Evolutionary conservation across 92 coral and sea anemone species (phyloP).

Genomic region (Porites rus): DNA sequence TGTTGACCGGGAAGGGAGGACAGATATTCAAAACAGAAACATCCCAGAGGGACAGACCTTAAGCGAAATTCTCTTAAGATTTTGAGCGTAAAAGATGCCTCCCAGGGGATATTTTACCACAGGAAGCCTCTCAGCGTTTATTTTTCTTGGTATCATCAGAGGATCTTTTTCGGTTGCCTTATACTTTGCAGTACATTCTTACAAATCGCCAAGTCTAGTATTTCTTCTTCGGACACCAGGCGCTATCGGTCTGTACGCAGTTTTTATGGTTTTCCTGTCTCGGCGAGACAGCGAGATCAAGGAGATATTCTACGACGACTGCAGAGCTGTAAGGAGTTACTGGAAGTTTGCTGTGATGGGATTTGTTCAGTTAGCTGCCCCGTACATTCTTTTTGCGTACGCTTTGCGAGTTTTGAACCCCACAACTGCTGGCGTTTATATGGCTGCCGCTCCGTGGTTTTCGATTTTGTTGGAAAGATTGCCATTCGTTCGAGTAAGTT

Average conservation of each 20-base stretch:
- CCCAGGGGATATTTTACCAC: constrained; percentile 78
- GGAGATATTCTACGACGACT: constrained; percentile 59
- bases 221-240: constrained; percentile 98
- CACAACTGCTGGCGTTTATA: constrained; percentile 85
- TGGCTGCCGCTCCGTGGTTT: constrained; percentile 97
- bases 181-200: constrained; percentile 81
- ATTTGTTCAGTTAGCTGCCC: constrained; percentile 89
- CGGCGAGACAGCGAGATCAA: constrained; percentile 65
- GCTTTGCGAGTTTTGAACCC: constrained; percentile 86
- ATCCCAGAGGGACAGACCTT: neutral
- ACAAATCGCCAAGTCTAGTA: constrained; percentile 80
- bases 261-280: constrained; percentile 64
- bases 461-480: constrained; percentile 80
- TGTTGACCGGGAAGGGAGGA: neutral
- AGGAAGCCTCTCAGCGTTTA: constrained; percentile 72
- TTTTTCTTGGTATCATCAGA: constrained; percentile 85
- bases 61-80: neutral
- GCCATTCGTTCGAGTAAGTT: constrained; percentile 78
- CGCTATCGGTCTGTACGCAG: constrained; percentile 69
- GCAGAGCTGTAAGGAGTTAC: constrained; percentile 61
- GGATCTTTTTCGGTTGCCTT: constrained; percentile 89
- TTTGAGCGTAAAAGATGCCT: constrained; percentile 58
- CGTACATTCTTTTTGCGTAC: constrained; percentile 91
- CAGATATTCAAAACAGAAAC: neutral
- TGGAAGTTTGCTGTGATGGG: constrained; percentile 95